A percentile compares a stretch with the other conserved stretches of the same genome.
Conservation (phyloP, 2,797 vertebrate species). For the Sarcophilus harrisii region DNA sequence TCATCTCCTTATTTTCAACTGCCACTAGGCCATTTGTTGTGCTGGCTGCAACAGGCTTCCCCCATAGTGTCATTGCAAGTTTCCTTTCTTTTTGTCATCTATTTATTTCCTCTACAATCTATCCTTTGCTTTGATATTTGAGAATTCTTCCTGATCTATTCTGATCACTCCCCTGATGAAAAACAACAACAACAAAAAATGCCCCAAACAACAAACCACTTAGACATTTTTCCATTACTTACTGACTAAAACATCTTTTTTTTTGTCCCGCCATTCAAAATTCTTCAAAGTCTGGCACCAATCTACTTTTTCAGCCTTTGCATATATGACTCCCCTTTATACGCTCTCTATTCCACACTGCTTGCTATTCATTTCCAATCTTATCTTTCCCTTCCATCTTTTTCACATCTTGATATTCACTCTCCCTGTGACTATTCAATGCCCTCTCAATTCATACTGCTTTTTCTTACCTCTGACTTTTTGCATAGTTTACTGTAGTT, state of each 20-base stretch:
- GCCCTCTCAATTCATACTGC: neutral
- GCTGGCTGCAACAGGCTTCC: no score
- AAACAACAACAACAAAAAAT: neutral
- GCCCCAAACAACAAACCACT: neutral
- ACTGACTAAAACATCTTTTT: neutral
- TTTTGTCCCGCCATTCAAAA: neutral
- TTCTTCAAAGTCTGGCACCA: neutral
- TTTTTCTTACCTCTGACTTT: neutral
- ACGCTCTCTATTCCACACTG: neutral
- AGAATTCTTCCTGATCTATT: neutral
- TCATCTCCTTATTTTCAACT: no score
- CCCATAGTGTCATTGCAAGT: neutral
- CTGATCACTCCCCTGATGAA: neutral
- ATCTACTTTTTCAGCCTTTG: neutral
- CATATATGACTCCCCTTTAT: neutral
- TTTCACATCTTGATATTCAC: neutral
- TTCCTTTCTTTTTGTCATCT: neutral
- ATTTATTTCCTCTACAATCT: neutral
- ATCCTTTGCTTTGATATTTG: neutral
- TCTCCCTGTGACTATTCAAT: neutral
- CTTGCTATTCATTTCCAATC: neutral
- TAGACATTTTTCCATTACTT: neutral
- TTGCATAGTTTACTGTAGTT: neutral
- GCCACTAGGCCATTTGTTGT: no score
- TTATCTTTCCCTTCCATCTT: neutral